A percentile compares a stretch with the other conserved stretches of the same genome.
These are phyloP conservation scores for Taphrorychus bicolor DNA, from an alignment of 2,888 invertebrate species.

Conservation along the genomic window DNA sequence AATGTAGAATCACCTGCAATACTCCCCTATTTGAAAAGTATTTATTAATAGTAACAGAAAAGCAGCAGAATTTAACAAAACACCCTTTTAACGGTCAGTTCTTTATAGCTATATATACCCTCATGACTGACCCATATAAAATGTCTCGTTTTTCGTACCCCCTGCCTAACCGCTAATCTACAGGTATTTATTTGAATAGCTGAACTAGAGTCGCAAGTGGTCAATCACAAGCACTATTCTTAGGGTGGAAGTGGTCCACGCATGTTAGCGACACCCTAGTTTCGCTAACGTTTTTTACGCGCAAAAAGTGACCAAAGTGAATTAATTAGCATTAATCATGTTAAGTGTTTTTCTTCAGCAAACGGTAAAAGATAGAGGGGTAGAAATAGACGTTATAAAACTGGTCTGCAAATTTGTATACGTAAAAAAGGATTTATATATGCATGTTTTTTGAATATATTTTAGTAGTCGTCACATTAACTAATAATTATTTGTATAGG, in stretches of 20 bases:
- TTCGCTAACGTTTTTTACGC: constrained; percentile 29
- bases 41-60: not conserved
- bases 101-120: no score
- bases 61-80: not conserved
- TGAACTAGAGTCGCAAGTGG: not conserved
- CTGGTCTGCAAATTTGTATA: not conserved
- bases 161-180: not conserved
- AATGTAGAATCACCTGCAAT: no score
- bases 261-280: constrained; percentile 4
- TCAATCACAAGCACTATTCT: not conserved
- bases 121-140: not conserved
- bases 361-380: not conserved
- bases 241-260: constrained; percentile 8
- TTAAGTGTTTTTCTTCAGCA: not conserved
- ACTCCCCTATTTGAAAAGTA: no score
- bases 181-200: not conserved
- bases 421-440: not conserved
- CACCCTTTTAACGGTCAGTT: not conserved
- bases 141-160: not conserved
- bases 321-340: constrained; percentile 27
- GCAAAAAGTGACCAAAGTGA: constrained; percentile 24
- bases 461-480: not conserved
- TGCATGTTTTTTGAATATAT: not conserved
- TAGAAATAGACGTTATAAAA: constrained; percentile 3
- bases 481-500: no score